Conservation (phyloP, 2,888 invertebrate genomes). For the Drosophila stalkeri region DNA sequence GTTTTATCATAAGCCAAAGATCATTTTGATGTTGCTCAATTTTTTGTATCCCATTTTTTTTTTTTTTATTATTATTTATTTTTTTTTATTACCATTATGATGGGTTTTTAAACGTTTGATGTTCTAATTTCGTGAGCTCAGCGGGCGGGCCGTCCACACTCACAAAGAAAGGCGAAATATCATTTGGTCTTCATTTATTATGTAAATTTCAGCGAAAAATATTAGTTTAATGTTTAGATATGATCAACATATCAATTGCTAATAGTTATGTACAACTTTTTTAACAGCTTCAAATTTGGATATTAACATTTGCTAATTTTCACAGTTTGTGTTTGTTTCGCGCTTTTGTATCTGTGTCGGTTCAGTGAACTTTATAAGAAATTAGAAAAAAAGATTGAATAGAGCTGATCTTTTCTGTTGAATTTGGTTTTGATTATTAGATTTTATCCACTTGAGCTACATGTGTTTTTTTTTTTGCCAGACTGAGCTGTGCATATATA, state of each 20-base stretch:
- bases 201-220: constrained; percentile 46
- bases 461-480: neutral
- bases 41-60: constrained; percentile 10
- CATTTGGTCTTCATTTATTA: constrained; percentile 40
- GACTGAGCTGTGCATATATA: neutral
- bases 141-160: constrained; percentile 20
- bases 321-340: constrained; percentile 48
- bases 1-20: constrained; percentile 45
- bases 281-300: constrained; percentile 30
- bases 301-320: constrained; percentile 55
- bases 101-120: constrained; percentile 60
- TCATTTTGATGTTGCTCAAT: constrained; percentile 48
- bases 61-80: constrained; percentile 5
- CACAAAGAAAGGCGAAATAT: neutral
- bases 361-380: constrained; percentile 40
- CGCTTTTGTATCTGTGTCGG: constrained; percentile 20
- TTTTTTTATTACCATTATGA: constrained; percentile 46
- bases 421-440: constrained; percentile 3
- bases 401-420: constrained; percentile 8
- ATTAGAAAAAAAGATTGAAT: neutral
- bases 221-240: constrained; percentile 23
- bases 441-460: neutral
- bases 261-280: constrained; percentile 24
- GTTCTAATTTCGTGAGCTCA: constrained; percentile 56
- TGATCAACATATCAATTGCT: constrained; percentile 48